Percentiles rank a stretch among this genome's conserved stretches.
Evolutionary conservation across 2,888 invertebrate species (phyloP).

Genomic region (Sesia bembeciformis): DNA sequence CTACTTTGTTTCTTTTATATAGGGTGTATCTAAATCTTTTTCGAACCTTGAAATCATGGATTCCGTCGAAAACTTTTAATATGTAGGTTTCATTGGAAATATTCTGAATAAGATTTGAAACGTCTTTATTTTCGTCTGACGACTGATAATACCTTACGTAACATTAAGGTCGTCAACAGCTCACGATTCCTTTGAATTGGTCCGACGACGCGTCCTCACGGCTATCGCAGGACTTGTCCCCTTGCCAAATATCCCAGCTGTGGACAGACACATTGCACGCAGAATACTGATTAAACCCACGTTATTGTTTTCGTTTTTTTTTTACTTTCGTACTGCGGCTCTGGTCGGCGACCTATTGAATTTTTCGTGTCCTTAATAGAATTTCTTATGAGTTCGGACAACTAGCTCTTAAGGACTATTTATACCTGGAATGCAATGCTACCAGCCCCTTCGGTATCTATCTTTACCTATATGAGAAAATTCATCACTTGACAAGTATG

Average conservation of each 20-base stretch:
- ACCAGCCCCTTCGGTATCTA: too few species aligned
- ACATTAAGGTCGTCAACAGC: too few species aligned
- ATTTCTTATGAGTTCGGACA: slow-evolving; percentile 47
- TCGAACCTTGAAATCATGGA: too few species aligned
- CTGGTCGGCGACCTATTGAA: slow-evolving; percentile 55
- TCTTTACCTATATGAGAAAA: slow-evolving; percentile 47
- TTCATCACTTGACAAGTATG: slow-evolving; percentile 44
- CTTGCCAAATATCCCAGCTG: slow-evolving; percentile 67
- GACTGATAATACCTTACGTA: too few species aligned
- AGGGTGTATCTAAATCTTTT: too few species aligned
- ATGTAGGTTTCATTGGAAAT: too few species aligned
- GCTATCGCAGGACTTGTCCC: slow-evolving; percentile 35
- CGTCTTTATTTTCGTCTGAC: too few species aligned
- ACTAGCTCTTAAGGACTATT: slow-evolving; percentile 38
- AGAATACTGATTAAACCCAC: slow-evolving; percentile 65
- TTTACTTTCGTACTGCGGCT: slow-evolving; percentile 49
- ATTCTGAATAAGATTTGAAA: too few species aligned
- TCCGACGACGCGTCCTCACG: neutral
- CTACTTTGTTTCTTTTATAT: too few species aligned
- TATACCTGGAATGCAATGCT: slow-evolving; percentile 19
- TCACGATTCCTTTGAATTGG: neutral
- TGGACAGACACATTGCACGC: slow-evolving; percentile 45
- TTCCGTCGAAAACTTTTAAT: too few species aligned
- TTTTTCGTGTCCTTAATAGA: slow-evolving; percentile 62
- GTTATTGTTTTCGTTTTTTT: slow-evolving; percentile 63